Evolutionary conservation across 2,797 vertebrate species (phyloP), one percentile per base, ranked within the genome.

Genomic region (Malacoraja senta): DNA sequence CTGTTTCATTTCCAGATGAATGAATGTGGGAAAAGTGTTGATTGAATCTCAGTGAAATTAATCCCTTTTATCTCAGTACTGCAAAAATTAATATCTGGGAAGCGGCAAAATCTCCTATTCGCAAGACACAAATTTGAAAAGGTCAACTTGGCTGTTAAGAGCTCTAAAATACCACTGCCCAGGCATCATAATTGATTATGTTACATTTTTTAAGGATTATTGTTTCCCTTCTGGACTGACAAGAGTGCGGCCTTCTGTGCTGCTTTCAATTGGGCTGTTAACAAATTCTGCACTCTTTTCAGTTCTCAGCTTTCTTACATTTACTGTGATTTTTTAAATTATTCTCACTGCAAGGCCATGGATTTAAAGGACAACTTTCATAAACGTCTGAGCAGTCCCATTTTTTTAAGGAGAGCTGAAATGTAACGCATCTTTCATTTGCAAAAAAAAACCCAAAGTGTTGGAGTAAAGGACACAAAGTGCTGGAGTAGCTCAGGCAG

Each of bases 31-130:
- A 88, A 88, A 88, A 21, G 19, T 68, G 61, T 88, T 88, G 63
- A 88, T 32, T 65, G 84, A 68, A 88, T 7, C 61, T 88, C 84
- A 68, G 24, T 88, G 61, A 68, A 88, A 35, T 65, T 61, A 88
- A 68, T 88, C 35, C 12, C 19, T 88, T 86, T 88, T 88, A 88
- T 32, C 61, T 88, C 63, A 88, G 63, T 8, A 21, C 15, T 35
- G n/a, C 63, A 88, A 65, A 68, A 88, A 68, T 88, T 88, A 21
- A 32, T 88, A 68, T 35, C 84, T 68, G n/a, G 17, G 29, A 68
- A 68, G 84, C 21, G 84, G 21, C 84, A 88, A 21, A 68, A n/a
- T 68, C n/a, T 63, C 53, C 63, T 8, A 35, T 63, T 21, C 32
- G 8, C 29, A 32, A 68, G 63, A 68, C 10, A 88, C 13, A 3